Evolutionary conservation across 2,113 vertebrate genomes (phyloP), one percentile per base, ranked within the genome.

Genomic region (Thunnus maccoyii): DNA sequence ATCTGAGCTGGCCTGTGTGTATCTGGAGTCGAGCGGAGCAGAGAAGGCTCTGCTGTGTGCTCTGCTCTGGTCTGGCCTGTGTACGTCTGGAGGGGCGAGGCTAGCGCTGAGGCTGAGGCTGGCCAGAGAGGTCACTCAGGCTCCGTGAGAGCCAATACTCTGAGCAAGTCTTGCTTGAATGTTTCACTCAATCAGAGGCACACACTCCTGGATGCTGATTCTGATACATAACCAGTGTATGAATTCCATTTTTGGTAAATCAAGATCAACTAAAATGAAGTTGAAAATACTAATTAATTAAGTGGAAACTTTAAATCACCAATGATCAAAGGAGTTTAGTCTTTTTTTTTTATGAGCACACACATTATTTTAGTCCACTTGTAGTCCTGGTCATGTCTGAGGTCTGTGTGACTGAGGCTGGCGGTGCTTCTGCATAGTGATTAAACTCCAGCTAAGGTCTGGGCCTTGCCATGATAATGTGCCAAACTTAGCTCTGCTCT

Each of bases 401-500:
- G 70, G 69, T 91, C 70, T 50, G 79, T 92, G 91, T 93, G 93
- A 90, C 92, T 82, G 81, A 92, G 90, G 70, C 72, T 70, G 79
- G 32, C 46, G 5, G 55, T 65, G 78, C 78, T 72, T 52, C 82
- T 89, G 78, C 79, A 83, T 55, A 68, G 79, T 83, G 88, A 86
- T 78, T 89, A 73, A 89, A 90, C 88, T 88, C 84, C 30, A 72
- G 76, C 80, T 84, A 73, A 84, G 81, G 91, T 90, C 92, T 76
- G 78, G 94, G 87, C 88, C 88, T 94, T 92, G 86, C 88, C 91
- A 93, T 92, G 86, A 93, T 60, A 61, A 83, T 64, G 61, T 84
- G 78, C 74, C 90, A 93, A 91, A 93, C 72, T 86, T 85, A 75
- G 91, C 89, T 91, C 67, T 87, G 82, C 90, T 90, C 74, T 76